Evolutionary conservation across 2,888 invertebrate species (phyloP), one percentile per base, ranked within the genome.

Genomic region (Epirrhoe alternata): DNA sequence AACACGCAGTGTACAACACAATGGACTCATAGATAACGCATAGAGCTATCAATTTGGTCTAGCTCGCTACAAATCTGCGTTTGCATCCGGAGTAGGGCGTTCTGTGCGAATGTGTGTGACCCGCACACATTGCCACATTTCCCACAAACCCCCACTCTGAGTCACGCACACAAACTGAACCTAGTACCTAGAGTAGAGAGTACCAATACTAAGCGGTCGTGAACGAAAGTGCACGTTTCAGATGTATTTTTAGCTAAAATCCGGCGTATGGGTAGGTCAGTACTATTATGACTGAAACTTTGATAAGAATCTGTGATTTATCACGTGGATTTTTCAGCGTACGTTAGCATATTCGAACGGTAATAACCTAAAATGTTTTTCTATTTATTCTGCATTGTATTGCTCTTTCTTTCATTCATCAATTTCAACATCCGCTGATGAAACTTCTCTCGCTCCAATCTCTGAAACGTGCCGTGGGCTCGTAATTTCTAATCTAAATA

Each of bases 71-170:
- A 86, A 91, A 89, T 90, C 90, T 89, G 88, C 84, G 88, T 82
- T 88, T 83, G 86, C 89, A 92, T 93, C 92, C 92, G 90, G 90
- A 92, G 88, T 86, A 88, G 89, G 89, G 89, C 87, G 85, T 73
- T 61, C 67, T 72, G 75, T 71, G 75, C 67, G 70, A 73, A 81
- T 86, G 86, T 86, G 85, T 68, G 79, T 71, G 62, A 53, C 74
- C 79, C 85, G 74, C 86, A 87, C 85, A 86, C 87, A 74, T 64
- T 69, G 71, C 61, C 70, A 56, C 75, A 72, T 85, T 87, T 86
- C 85, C 82, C 84, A 82, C 85, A 79, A 83, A 74, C 76, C 81
- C 79, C 80, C 78, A 75, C 82, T 82, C 75, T 72, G 71, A 74
- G 50, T 60, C 74, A 75, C 83, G 76, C 79, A 73, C 77, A 80